phyloP scores from a whole-genome alignment of 2,113 vertebrate species.

The Gymnogyps californianus region DNA sequence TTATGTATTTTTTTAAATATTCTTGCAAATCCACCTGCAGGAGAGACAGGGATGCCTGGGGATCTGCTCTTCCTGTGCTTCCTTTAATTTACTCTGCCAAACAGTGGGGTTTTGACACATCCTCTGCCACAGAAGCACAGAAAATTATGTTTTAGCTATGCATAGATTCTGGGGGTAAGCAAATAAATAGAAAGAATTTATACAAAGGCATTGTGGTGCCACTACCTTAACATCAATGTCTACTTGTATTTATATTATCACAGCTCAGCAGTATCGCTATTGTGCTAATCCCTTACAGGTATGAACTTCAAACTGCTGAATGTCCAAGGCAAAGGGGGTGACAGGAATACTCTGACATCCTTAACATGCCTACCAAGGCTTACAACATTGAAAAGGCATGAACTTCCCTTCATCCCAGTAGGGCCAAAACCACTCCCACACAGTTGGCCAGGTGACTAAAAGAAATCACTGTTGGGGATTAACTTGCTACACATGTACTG shows the following conservation, averaged over 20 bases:
- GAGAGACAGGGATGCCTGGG: background rate
- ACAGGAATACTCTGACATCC: background rate
- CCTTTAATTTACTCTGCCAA: background rate
- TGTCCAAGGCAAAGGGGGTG: background rate
- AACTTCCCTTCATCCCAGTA: background rate
- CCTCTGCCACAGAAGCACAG: background rate
- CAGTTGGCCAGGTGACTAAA: background rate
- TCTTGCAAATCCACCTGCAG: background rate
- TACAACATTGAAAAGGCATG: background rate
- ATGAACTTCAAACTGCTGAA: background rate
- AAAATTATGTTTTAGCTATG: background rate
- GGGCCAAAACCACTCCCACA: background rate
- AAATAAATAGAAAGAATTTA: background rate
- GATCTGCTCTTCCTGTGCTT: background rate
- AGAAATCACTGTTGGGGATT: background rate
- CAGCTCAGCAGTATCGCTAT: background rate
- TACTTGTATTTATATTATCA: background rate
- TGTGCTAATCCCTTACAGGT: background rate
- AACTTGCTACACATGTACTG: background rate
- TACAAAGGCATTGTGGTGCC: background rate
- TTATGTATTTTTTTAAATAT: background rate
- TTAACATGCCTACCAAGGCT: background rate
- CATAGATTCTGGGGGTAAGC: rapidly evolving
- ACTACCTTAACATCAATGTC: background rate
- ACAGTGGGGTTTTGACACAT: background rate